Evolutionary conservation across 2,797 vertebrate genomes (phyloP), one percentile per base, ranked within the genome.

Genomic region (Lindbergichthys nudifrons): DNA sequence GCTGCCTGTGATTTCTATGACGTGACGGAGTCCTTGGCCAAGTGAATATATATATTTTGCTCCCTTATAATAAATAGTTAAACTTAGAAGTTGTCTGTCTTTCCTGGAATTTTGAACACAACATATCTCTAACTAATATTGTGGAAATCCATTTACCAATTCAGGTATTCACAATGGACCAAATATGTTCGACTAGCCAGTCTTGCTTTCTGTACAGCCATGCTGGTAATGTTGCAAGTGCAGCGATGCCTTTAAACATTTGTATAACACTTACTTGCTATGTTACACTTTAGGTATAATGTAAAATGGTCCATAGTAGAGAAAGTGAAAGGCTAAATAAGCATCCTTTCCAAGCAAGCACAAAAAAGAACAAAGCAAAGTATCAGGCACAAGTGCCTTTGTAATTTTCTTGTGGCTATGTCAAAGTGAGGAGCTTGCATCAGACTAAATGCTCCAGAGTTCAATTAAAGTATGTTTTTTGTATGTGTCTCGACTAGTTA

Each of bases 391-490:
- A 53, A 59, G 48, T 53, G 48, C 4, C 18, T 23, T 64, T 12
- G 1, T 18, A 18, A 42, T 59, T 57, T 70, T 19, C 74, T 66
- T 54, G 41, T 61, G 30, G 30, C 23, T 23, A 6, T 46, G 61
- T 58, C 57, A 58, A 8, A 51, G 26, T 50, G 12, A 70, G 59
- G 45, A 72, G 51, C 15, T 30, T 30, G 45, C 53, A 21, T 10
- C 42, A 41, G 43, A 67, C 68, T 61, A 70, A 84, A 82, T 78
- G 82, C 77, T 67, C 41, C 45, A 64, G 65, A 76, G 64, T 64
- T 82, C 61, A 77, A 77, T 72, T 71, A 70, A 61, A 65, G 36
- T 19, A 65, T 65, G 43, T 13, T 13, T 62, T 61, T 36, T 71
- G 45, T n/a, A n/a, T 42, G 8, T 65, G n/a, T 47, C 50, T 62